Percentiles rank a stretch among this genome's conserved stretches.
Evolutionary conservation across 2,888 invertebrate species (phyloP).

Genomic region (Lottia scabra): DNA sequence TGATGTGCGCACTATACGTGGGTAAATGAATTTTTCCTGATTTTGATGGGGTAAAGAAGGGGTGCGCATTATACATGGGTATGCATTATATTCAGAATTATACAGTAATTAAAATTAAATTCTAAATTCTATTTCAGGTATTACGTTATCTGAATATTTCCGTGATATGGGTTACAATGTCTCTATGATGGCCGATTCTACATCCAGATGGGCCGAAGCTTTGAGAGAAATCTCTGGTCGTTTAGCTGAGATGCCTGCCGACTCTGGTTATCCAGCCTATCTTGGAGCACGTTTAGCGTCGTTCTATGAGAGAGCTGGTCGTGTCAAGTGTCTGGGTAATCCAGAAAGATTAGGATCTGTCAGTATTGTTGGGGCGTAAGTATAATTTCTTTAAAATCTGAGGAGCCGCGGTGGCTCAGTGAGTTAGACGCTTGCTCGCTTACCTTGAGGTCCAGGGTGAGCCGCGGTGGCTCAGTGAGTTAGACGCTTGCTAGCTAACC

Average conservation of each 20-base stretch:
- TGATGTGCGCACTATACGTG: too few relatives aligned
- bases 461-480: too few relatives aligned
- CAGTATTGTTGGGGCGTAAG: conserved; percentile 95
- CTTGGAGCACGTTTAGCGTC: conserved; percentile 97
- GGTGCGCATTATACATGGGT: too few relatives aligned
- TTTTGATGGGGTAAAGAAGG: too few relatives aligned
- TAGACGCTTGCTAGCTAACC: too few relatives aligned
- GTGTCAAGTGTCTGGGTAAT: conserved; percentile 96
- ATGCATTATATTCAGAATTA: too few relatives aligned
- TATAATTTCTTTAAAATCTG: conserved; percentile 21
- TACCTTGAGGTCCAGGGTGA: too few relatives aligned
- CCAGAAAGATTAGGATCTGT: conserved; percentile 99
- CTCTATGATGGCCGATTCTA: conserved; percentile 99
- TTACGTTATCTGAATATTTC: conserved; percentile 99
- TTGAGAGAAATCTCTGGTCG: conserved; percentile 99
- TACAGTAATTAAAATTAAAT: too few relatives aligned
- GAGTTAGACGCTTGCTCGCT: too few relatives aligned
- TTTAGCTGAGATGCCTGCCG: conserved; percentile 99
- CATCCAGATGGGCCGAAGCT: conserved; percentile 99
- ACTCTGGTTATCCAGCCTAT: conserved; percentile 97
- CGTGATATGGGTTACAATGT: conserved; percentile 98
- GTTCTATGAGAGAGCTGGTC: conserved; percentile 99
- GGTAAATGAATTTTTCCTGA: too few relatives aligned
- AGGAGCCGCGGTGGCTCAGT: too few relatives aligned
- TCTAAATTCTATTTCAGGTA: conserved; percentile 74